Conservation (phyloP, 2,888 invertebrate species). For the Euplagia quadripunctaria region DNA sequence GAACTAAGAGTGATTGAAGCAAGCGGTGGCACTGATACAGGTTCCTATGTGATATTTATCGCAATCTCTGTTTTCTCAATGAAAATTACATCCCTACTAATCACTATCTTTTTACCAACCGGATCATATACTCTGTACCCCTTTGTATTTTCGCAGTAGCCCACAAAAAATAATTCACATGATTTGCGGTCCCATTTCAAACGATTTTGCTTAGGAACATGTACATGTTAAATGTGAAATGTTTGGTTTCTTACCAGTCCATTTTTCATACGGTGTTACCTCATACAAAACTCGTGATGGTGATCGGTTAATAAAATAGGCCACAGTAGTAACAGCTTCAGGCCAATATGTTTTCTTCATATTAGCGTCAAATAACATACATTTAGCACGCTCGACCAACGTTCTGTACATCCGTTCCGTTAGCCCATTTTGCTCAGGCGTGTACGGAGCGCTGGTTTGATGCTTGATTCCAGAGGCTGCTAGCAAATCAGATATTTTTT, state of each 20-base stretch:
- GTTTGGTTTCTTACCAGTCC: conserved; percentile 13
- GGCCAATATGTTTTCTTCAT: neutral
- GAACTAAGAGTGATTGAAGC: neutral
- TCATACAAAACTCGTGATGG: conserved; percentile 9
- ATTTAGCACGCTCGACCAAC: neutral
- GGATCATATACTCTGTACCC: neutral
- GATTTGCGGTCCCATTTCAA: neutral
- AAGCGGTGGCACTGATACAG: neutral
- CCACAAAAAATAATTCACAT: neutral
- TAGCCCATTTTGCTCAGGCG: neutral
- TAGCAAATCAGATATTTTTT: neutral
- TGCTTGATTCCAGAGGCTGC: neutral
- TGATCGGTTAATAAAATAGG: conserved; percentile 17
- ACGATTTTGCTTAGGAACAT: neutral
- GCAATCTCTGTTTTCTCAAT: neutral
- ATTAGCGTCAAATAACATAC: neutral
- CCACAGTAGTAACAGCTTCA: conserved; percentile 11
- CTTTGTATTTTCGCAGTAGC: neutral
- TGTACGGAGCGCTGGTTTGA: neutral
- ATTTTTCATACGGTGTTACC: conserved; percentile 15
- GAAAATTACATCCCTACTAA: neutral
- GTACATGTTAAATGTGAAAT: conserved; percentile 10
- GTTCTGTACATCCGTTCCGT: neutral
- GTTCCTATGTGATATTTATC: neutral
- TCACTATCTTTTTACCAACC: neutral